A percentile compares a stretch with the other conserved stretches of the same genome.
Conservation (phyloP, 2,113 vertebrate species). For the Gambusia affinis region DNA sequence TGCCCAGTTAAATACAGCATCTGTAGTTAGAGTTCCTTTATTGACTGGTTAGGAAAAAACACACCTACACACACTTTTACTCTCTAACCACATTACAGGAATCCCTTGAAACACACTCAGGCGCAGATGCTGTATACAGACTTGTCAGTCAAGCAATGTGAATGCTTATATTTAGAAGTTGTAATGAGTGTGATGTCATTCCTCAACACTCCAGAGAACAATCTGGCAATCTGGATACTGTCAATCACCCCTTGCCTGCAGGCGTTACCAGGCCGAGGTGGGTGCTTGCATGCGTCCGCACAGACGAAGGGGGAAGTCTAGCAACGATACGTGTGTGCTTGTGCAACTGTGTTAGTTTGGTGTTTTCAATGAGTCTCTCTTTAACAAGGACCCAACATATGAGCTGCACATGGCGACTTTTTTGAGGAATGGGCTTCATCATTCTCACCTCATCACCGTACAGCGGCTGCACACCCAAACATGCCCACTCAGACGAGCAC, state of each 20-base stretch:
- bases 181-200: slow-evolving; percentile 81
- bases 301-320: background rate
- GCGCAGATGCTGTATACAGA: slow-evolving; percentile 58
- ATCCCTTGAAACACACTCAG: slow-evolving; percentile 32
- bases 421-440: slow-evolving; percentile 72
- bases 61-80: slow-evolving; percentile 22
- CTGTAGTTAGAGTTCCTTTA: background rate
- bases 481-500: slow-evolving; percentile 29
- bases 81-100: slow-evolving; percentile 17
- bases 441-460: slow-evolving; percentile 75
- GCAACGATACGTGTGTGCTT: slow-evolving; percentile 17
- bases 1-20: background rate
- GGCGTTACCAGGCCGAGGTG: slow-evolving; percentile 33
- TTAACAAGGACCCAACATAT: slow-evolving; percentile 72
- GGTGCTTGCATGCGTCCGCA: slow-evolving; percentile 19
- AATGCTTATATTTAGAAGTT: slow-evolving; percentile 79
- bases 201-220: slow-evolving; percentile 70
- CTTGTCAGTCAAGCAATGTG: slow-evolving; percentile 64
- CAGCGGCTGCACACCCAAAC: slow-evolving; percentile 28
- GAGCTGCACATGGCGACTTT: slow-evolving; percentile 71
- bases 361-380: slow-evolving; percentile 62
- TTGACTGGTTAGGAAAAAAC: slow-evolving; percentile 1
- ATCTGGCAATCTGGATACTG: slow-evolving; percentile 77
- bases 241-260: slow-evolving; percentile 68
- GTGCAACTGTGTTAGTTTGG: slow-evolving; percentile 53